Base-by-base conservation (phyloP, 2,888 invertebrate species). In the Crematogaster levior region DNA sequence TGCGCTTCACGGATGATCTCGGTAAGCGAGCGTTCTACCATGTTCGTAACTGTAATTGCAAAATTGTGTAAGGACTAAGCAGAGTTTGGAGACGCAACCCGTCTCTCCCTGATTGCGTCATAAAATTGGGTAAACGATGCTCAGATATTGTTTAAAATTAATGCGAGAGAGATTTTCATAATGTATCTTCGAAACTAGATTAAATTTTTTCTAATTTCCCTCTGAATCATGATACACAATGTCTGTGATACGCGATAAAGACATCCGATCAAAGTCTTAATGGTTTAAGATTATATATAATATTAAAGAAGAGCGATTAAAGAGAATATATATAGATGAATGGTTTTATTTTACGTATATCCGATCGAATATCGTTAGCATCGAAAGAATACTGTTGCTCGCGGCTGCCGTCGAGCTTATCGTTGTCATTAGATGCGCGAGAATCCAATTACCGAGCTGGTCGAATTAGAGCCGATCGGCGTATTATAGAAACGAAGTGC, bases 381-480 rank as follows among this genome's bases (percentile, higher is more conserved):
- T 37, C 24, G n/a, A 1, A 1, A 46, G 9, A 40, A 51, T 48
- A 63, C 43, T 30, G 43, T 40, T 34, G 21, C 18, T 9, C 4
- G 43, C 30, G 18, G 43, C 21, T 30, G 10, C 12, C 6, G 53
- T 34, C 43, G 43, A 68, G 56, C 56, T 68, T 77, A 77, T 77
- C 56, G 12, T 77, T 68, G 77, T 68, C 56, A 79, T 79, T 68
- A 79, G 68, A 79, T 24, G 77, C 77, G 56, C 56, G 68, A 56
- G 77, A 79, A 79, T 79, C 77, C 43, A 56, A 15, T 79, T 79
- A 79, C 77, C 56, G 43, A 68, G 68, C 15, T 15, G 37, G 53
- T 79, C 68, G 68, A 68, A 79, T 74, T 74, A 61, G 74, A 61
- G 61, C 61, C 61, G 61, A 61, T 74, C 46, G 48, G 21, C 18